Percentiles rank a stretch among this genome's conserved stretches.
These are phyloP conservation scores for Papilio gigon DNA, from an alignment of 2,888 invertebrate species.

Conservation along the genomic window DNA sequence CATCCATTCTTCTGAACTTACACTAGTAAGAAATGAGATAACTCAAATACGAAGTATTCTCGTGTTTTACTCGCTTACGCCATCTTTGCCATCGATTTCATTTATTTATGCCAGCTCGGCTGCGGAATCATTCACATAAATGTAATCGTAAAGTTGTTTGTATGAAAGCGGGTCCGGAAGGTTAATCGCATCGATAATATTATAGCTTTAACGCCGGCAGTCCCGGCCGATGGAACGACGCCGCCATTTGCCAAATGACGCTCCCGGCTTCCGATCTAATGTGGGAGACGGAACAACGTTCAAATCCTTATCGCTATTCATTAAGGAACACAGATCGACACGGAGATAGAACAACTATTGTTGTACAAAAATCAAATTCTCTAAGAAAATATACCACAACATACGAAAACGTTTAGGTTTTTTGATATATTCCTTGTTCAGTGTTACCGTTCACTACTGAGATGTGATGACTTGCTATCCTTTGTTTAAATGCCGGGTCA, in stretches of 20 bases:
- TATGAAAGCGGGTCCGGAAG: conserved; percentile 1
- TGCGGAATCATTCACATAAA: not conserved
- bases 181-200: conserved; percentile 26
- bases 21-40: too few relatives aligned
- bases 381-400: not conserved
- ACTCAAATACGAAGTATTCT: too few relatives aligned
- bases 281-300: conserved; percentile 17
- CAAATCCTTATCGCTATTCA: conserved; percentile 25
- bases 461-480: too few relatives aligned
- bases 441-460: too few relatives aligned
- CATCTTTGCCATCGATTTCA: too few relatives aligned
- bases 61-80: not conserved
- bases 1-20: too few relatives aligned
- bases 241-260: conserved; percentile 30
- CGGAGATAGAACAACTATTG: conserved; percentile 11
- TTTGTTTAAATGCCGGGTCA: too few relatives aligned
- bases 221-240: conserved; percentile 19
- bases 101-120: too few relatives aligned
- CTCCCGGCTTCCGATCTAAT: conserved; percentile 13
- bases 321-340: conserved; percentile 15
- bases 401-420: too few relatives aligned
- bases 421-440: too few relatives aligned
- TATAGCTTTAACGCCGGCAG: conserved; percentile 14
- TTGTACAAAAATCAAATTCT: not conserved
- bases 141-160: conserved; percentile 13